A percentile compares a stretch with the other conserved stretches of the same genome.
Conservation (phyloP, 2,888 invertebrate species). For the Polyploca ridens region DNA sequence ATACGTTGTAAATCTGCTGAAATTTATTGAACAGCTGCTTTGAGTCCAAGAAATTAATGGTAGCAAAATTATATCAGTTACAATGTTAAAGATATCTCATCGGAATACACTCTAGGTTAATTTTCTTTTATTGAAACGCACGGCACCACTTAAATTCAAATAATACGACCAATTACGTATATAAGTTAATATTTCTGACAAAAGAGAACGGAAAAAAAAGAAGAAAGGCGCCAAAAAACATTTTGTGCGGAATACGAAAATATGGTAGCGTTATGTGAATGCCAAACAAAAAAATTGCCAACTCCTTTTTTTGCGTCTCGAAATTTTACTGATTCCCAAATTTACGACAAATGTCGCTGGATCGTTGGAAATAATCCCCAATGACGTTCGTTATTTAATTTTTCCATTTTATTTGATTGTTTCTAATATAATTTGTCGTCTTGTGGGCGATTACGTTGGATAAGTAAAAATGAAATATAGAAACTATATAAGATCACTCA, state of each 20-base stretch:
- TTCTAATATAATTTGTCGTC: no score
- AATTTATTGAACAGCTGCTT: no score
- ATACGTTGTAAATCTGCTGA: no score
- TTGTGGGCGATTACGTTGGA: not conserved
- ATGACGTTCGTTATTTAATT: conserved; percentile 1
- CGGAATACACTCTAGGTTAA: not conserved
- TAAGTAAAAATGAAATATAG: no score
- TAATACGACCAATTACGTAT: not conserved
- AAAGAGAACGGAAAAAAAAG: not conserved
- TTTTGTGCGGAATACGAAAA: not conserved
- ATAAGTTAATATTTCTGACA: no score
- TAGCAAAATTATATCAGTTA: no score
- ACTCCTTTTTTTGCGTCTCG: not conserved
- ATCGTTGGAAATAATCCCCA: conserved; percentile 1
- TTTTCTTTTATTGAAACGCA: not conserved
- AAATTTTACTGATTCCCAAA: not conserved
- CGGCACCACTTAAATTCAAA: not conserved
- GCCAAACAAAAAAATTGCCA: not conserved
- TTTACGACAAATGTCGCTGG: not conserved
- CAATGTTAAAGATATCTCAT: not conserved
- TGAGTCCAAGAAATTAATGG: no score
- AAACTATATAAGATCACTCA: no score
- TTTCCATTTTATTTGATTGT: not conserved
- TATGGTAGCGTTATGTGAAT: no score
- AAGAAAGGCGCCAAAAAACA: not conserved